These are phyloP conservation scores for Procambarus clarkii DNA, from an alignment of 1,140 invertebrate species.

Conservation along the genomic window DNA sequence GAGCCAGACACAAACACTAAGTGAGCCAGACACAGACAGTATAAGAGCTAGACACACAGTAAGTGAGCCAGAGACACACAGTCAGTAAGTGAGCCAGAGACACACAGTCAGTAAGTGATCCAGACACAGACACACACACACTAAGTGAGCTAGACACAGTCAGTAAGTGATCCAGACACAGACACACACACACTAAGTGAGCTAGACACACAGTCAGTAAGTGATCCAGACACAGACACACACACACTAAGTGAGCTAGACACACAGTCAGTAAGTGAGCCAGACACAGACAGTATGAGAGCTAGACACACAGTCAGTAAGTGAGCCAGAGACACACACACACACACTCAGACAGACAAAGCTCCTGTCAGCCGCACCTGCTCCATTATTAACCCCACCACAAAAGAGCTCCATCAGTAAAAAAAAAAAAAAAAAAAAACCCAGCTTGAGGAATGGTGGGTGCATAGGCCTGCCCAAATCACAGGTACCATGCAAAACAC, in stretches of 20 bases:
- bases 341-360: background rate
- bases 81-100: background rate
- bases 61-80: background rate
- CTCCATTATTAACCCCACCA: background rate
- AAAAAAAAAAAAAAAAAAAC: background rate
- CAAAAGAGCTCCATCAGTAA: too few species aligned
- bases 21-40: background rate
- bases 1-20: background rate
- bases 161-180: background rate
- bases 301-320: background rate
- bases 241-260: background rate
- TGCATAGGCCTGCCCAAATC: background rate
- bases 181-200: background rate
- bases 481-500: background rate
- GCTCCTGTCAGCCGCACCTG: background rate
- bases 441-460: background rate
- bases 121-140: background rate
- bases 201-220: background rate
- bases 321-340: background rate
- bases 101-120: background rate
- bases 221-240: background rate
- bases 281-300: background rate
- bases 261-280: background rate
- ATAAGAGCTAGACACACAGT: background rate
- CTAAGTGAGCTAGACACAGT: background rate